Conservation (phyloP, 2,113 vertebrate genomes). For the Pseudopipra pipra region DNA sequence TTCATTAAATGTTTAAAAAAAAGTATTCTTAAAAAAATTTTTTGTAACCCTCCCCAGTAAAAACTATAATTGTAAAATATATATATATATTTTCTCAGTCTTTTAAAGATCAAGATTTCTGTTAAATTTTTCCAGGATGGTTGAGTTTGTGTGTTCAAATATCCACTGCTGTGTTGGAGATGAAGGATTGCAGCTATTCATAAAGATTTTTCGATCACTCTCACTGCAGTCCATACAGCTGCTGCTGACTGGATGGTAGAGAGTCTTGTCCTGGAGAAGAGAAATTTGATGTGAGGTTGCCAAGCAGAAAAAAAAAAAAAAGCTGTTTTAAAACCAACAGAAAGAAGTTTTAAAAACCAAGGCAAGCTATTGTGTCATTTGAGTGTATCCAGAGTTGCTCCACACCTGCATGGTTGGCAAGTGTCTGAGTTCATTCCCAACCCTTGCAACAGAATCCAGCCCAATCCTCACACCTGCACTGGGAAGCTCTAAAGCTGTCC, state of each 20-base stretch:
- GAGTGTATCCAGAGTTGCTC: background rate
- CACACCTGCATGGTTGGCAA: background rate
- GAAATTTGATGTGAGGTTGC: background rate
- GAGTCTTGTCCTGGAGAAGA: conserved; percentile 79
- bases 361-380: background rate
- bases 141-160: conserved; percentile 85
- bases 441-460: background rate
- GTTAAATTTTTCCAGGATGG: conserved; percentile 84
- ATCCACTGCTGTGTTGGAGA: conserved; percentile 85
- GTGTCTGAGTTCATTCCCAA: background rate
- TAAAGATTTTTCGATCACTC: conserved; percentile 82
- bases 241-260: conserved; percentile 85
- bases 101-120: conserved; percentile 72
- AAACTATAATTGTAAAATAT: conserved; percentile 76
- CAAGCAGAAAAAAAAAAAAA: background rate
- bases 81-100: conserved; percentile 49
- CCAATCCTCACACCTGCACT: background rate
- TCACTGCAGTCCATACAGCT: conserved; percentile 85
- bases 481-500: background rate
- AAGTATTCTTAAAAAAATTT: conserved; percentile 63
- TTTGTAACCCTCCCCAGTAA: conserved; percentile 65
- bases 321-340: background rate
- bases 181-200: conserved; percentile 81
- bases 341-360: background rate
- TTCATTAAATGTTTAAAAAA: conserved; percentile 64